Evolutionary conservation across 2,113 vertebrate species (phyloP), one percentile per base, ranked within the genome.

Genomic region (Progne subis): DNA sequence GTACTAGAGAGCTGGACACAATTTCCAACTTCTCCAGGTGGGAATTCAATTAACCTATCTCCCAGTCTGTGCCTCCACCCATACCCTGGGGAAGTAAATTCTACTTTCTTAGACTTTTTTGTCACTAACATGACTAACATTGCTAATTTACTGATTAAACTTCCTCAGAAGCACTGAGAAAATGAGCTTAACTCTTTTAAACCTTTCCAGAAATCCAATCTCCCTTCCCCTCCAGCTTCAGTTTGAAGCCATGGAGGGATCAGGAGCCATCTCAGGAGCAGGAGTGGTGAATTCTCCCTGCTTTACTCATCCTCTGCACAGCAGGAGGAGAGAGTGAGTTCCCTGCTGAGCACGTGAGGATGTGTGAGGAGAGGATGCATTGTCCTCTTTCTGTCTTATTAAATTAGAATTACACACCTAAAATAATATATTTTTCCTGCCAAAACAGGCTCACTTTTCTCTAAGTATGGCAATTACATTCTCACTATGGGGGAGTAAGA

Each of bases 301-400:
- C 44, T 71, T 71, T 69, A 9, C 31, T 49, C 2, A 1, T 13
- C 55, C 60, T 79, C 68, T 64, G 29, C 20, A 75, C 28, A 87
- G 70, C 43, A 67, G 25, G 25, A 80, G 24, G 19, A 84, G 76
- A 68, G n/a, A 47, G 12, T 0, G 1, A 18, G 21, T 59, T 90
- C 57, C 49, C 47, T 43, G 39, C 29, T 34, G 57, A 75, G 26
- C 0, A 5, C 47, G 50, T 3, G 34, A 70, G 31, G 23, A 67
- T 0, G 0, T 57, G 9, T 46, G 59, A 86, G 46, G 34, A 69
- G 13, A 70, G 1, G 8, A 41, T 46, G 19, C 4, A 28, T 23
- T 15, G 59, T 57, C 11, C 43, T 63, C 20, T 29, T 74, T 69
- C 57, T 63, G 46, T 74, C 39, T 65, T 60, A 63, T 7, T 60